phyloP scores from a whole-genome alignment of 2,888 invertebrate species.

The Pelosia muscerda region DNA sequence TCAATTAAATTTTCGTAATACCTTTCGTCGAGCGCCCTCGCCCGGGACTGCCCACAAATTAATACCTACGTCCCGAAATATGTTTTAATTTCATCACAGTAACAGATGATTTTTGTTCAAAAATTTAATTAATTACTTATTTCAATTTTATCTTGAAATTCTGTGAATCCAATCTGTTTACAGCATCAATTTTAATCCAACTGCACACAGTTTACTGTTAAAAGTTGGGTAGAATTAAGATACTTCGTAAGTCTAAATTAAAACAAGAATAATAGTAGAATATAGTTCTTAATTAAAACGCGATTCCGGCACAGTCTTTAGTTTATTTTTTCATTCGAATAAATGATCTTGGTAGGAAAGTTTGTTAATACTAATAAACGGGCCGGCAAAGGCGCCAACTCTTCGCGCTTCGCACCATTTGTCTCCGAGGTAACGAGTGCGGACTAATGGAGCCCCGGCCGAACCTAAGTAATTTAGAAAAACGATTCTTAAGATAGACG shows the following conservation, averaged over 20 bases:
- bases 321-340: conserved; percentile 70
- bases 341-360: conserved; percentile 70
- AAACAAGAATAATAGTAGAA: conserved; percentile 47
- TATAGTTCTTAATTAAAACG: conserved; percentile 59
- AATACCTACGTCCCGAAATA: conserved; percentile 69
- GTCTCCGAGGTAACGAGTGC: conserved; percentile 69
- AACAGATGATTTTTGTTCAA: conserved; percentile 57
- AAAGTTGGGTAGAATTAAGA: conserved; percentile 26
- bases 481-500: conserved; percentile 65
- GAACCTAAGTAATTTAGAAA: conserved; percentile 74
- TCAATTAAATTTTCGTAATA: conserved; percentile 84
- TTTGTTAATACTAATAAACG: conserved; percentile 77
- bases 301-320: conserved; percentile 47
- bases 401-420: conserved; percentile 68
- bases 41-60: conserved; percentile 71
- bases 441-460: conserved; percentile 65
- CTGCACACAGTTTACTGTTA: background rate
- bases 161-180: conserved; percentile 11
- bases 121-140: conserved; percentile 41
- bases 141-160: conserved; percentile 15
- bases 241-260: conserved; percentile 41
- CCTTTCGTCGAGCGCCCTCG: conserved; percentile 72
- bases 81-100: conserved; percentile 68
- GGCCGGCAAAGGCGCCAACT: conserved; percentile 62
- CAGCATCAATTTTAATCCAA: conserved; percentile 6